Percentiles rank a stretch among this genome's conserved stretches.
Evolutionary conservation across 2,797 vertebrate species (phyloP).

Genomic region (Octomys mimax): DNA sequence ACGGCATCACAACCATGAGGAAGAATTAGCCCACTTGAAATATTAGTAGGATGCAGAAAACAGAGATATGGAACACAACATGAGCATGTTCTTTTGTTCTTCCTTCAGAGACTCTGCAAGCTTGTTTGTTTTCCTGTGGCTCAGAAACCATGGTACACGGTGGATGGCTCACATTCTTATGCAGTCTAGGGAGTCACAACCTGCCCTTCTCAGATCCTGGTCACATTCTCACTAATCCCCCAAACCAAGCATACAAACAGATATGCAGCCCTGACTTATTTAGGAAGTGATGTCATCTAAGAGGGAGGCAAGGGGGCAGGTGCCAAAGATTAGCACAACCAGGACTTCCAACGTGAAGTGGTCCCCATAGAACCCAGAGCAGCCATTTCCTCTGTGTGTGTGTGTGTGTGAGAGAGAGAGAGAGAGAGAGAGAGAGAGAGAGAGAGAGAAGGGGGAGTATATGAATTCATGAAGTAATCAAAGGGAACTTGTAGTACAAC

Average conservation of each 20-base stretch:
- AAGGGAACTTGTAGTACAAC: conserved; percentile 24
- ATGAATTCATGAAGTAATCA: conserved; percentile 32
- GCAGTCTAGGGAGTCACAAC: conserved; percentile 47
- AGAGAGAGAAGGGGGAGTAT: no score
- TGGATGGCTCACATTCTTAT: neutral
- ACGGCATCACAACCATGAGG: neutral
- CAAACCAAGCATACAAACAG: neutral
- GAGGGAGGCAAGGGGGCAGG: neutral
- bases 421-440: no score
- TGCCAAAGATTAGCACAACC: neutral
- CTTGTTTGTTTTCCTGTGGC: neutral
- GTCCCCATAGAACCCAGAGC: conserved; percentile 17
- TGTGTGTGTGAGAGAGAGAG: no score
- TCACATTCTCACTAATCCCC: neutral
- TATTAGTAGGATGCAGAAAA: neutral
- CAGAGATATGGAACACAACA: neutral
- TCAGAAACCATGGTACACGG: neutral
- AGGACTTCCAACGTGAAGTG: conserved; percentile 60
- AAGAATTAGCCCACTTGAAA: neutral
- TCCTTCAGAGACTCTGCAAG: neutral
- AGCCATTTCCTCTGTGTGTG: neutral
- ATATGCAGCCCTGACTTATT: neutral
- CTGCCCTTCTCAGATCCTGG: neutral
- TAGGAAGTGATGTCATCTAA: conserved; percentile 22
- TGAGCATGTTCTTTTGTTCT: neutral